Conservation (phyloP, 2,888 invertebrate genomes). For the Acrobasis suavella region DNA sequence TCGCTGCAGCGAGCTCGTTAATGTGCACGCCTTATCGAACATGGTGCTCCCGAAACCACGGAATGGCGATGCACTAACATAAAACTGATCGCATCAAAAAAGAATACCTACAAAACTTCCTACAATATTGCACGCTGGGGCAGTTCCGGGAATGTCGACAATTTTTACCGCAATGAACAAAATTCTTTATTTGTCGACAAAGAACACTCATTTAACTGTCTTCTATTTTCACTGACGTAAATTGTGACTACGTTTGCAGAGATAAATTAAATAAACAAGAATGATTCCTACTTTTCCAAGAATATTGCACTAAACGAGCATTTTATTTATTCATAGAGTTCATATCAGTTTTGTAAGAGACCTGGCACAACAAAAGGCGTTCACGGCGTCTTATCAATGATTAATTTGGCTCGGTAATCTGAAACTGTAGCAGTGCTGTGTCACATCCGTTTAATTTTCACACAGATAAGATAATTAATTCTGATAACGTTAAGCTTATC, state of each 20-base stretch:
- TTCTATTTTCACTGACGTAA: slow-evolving; percentile 3
- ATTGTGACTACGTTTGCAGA: background rate
- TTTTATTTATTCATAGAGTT: background rate
- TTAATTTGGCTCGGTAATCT: slow-evolving; percentile 68
- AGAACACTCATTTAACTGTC: slow-evolving; percentile 5
- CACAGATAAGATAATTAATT: slow-evolving; percentile 68
- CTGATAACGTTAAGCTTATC: slow-evolving; percentile 55
- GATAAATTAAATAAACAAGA: slow-evolving; percentile 5
- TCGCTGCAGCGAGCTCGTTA: slow-evolving; percentile 74
- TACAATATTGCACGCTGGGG: slow-evolving; percentile 35
- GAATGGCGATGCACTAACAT: slow-evolving; percentile 47
- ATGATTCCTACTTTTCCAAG: background rate
- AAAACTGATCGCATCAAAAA: slow-evolving; percentile 59
- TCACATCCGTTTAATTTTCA: slow-evolving; percentile 65
- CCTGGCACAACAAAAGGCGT: slow-evolving; percentile 22
- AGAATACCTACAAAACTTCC: slow-evolving; percentile 51
- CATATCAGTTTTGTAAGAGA: slow-evolving; percentile 1
- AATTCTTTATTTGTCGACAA: slow-evolving; percentile 30
- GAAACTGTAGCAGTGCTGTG: slow-evolving; percentile 52
- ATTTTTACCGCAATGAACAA: slow-evolving; percentile 31
- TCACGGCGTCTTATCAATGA: slow-evolving; percentile 51
- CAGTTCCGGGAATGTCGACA: slow-evolving; percentile 35
- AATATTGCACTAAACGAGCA: background rate
- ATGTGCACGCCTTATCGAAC: slow-evolving; percentile 79
- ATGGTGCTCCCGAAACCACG: slow-evolving; percentile 42